Percentiles rank a stretch among this genome's conserved stretches.
phyloP scores from a whole-genome alignment of 2,113 vertebrate genomes.

The Brachypodius melanocephalos region DNA sequence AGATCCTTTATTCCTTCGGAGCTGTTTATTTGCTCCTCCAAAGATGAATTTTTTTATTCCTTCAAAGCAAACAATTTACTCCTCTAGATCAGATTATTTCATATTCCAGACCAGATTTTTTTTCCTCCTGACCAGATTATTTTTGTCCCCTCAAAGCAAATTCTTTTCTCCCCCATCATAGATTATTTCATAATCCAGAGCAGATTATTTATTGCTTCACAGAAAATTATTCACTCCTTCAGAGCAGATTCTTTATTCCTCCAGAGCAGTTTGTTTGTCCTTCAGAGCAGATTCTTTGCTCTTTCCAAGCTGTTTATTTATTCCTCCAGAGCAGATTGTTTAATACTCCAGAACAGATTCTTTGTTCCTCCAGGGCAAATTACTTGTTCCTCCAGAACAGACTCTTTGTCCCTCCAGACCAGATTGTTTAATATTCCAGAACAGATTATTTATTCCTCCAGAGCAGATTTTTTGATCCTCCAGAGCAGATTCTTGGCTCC shows the following conservation, averaged over 20 bases:
- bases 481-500: no score
- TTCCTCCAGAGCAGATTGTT: not conserved
- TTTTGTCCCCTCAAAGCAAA: not conserved
- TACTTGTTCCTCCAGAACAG: not conserved
- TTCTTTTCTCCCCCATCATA: rapidly evolving
- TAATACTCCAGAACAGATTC: not conserved
- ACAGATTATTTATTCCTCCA: not conserved
- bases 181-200: not conserved
- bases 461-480: not conserved
- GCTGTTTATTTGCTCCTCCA: not conserved
- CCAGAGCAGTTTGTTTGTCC: not conserved
- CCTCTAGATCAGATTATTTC: not conserved
- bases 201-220: not conserved
- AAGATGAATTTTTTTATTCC: not conserved
- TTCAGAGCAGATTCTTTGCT: not conserved
- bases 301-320: not conserved
- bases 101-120: not conserved
- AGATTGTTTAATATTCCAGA: not conserved
- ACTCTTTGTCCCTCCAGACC: not conserved
- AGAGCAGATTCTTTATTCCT: not conserved
- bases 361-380: not conserved
- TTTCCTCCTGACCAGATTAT: not conserved
- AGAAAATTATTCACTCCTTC: not conserved
- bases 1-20: no score
- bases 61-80: not conserved